phyloP scores from a whole-genome alignment of 2,888 invertebrate genomes.

The Drosophila limbata region DNA sequence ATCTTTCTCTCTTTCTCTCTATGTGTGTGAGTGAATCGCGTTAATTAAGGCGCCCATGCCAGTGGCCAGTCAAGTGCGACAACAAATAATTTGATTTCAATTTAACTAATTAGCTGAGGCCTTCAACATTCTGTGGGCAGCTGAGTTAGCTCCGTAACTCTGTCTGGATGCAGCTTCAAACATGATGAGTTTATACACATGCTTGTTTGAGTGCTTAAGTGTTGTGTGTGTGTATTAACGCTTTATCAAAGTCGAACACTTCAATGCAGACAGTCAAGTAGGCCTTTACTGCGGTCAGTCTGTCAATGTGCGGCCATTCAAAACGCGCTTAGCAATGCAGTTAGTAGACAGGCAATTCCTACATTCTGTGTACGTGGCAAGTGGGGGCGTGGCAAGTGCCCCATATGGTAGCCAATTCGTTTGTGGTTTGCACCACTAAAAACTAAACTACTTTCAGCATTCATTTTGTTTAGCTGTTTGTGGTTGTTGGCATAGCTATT shows the following conservation, averaged over 20 bases:
- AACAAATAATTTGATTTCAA: conserved; percentile 85
- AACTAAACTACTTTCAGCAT: conserved; percentile 12
- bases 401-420: conserved; percentile 46
- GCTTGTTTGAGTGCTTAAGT: background rate
- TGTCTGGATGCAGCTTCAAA: conserved; percentile 66
- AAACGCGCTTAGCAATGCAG: conserved; percentile 71
- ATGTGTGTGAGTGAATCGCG: conserved; percentile 58
- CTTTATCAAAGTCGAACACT: conserved; percentile 73
- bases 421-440: conserved; percentile 25
- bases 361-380: background rate
- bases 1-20: conserved; percentile 1
- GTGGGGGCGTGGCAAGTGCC: background rate
- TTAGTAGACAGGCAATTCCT: background rate
- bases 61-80: conserved; percentile 83
- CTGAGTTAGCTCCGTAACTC: conserved; percentile 37
- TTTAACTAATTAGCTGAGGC: conserved; percentile 83
- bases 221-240: conserved; percentile 35
- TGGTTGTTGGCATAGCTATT: conserved; percentile 4
- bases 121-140: conserved; percentile 69
- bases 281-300: conserved; percentile 67
- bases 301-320: conserved; percentile 70
- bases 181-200: conserved; percentile 52
- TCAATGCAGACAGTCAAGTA: conserved; percentile 75
- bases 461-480: conserved; percentile 14
- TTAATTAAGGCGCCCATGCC: conserved; percentile 79